Base-by-base conservation (phyloP, 2,888 invertebrate genomes). In the Agrotis clavis region DNA sequence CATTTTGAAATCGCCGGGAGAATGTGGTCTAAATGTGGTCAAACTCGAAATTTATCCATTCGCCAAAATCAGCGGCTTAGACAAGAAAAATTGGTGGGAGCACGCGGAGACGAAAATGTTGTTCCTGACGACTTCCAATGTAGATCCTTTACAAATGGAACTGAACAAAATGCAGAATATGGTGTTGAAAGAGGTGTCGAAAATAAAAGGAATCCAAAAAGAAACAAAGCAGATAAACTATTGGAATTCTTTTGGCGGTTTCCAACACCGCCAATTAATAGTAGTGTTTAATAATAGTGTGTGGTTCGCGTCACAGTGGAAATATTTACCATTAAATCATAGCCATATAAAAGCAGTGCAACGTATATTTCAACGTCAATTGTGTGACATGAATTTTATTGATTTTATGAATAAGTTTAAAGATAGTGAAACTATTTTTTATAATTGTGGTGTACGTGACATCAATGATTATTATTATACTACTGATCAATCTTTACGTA, bases 221-320 rank as follows among this genome's bases (percentile, higher is more conserved):
- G 67, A 72, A 72, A 3, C 3, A 67, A 71, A 71, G 71, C 67
- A 71, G 76, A 80, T 74, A 70, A 74, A 59, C 7, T 79, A 76
- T 48, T 76, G 79, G 71, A 80, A 80, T 74, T 80, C 75, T 78
- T 78, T 81, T 78, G 81, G 78, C 14, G 30, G 25, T 83, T 83
- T 83, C 78, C 79, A 74, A 83, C 81, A 70, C 18, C 83, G 73
- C 81, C 81, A 68, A 78, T 83, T 79, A 83, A 80, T 50, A 79
- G 81, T 71, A n/a, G 13, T 81, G 0, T 79, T 79, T 51, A 79
- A 79, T 54, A 77, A 71, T 41, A 51, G 53, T 16, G 73, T 75
- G 0, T 68, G 72, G 61, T 62, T 56, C 1, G 4, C 0, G 16
- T 51, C 51, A 0, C 25, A 13, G 1, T 71, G 66, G 61, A 80